Conservation (phyloP, 2,113 vertebrate species). For the Callithrix jacchus region DNA sequence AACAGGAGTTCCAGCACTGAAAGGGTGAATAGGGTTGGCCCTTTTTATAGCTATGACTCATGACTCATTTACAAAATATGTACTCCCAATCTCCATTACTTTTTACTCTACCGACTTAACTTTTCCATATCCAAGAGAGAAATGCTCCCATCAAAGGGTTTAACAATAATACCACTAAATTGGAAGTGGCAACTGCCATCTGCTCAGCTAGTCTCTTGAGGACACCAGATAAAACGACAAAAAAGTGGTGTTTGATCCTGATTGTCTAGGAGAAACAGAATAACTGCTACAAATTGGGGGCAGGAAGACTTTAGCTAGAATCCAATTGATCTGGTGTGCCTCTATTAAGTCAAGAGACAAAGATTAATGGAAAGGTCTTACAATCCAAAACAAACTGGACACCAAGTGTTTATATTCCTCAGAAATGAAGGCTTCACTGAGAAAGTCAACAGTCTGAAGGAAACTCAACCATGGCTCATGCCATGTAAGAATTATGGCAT, state of each 20-base stretch:
- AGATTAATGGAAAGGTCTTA: not conserved
- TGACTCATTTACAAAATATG: slow-evolving; percentile 18
- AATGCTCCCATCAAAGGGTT: not conserved
- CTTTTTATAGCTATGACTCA: not conserved
- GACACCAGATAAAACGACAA: not conserved
- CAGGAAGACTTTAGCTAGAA: not conserved
- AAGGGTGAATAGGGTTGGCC: not conserved
- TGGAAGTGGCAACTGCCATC: not conserved
- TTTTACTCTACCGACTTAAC: not conserved
- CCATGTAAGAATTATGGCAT: not conserved
- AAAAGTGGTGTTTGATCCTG: not conserved
- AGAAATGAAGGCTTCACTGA: not conserved
- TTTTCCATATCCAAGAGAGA: not conserved
- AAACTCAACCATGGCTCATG: not conserved
- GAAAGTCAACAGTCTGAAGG: not conserved
- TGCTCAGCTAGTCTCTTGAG: not conserved
- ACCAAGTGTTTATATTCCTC: not conserved
- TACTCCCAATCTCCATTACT: not conserved
- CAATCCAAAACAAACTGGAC: not conserved
- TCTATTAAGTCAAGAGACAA: not conserved
- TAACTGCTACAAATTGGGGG: not conserved
- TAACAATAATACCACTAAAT: not conserved
- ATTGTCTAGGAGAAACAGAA: not conserved
- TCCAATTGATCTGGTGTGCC: not conserved
- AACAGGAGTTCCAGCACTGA: not conserved